A percentile compares a stretch with the other conserved stretches of the same genome.
Conservation (phyloP, 2,797 vertebrate genomes). For the Lates japonicus region DNA sequence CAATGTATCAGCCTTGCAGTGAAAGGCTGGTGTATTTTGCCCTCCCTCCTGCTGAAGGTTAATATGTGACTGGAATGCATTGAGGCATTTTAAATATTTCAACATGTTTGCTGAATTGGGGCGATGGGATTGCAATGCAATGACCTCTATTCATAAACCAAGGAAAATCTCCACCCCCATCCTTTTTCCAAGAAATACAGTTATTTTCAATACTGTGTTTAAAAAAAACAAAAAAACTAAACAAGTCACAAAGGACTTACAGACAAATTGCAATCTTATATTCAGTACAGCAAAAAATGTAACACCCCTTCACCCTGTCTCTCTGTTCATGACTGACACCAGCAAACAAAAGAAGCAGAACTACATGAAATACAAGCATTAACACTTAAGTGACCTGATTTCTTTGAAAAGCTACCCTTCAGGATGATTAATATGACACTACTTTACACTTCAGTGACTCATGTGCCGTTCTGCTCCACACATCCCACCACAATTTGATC, state of each 20-base stretch:
- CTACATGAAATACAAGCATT: slow-evolving; percentile 33
- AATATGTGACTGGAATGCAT: slow-evolving; percentile 52
- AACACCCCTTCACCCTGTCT: background rate
- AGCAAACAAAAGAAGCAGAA: slow-evolving; percentile 26
- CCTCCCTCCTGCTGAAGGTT: slow-evolving; percentile 32
- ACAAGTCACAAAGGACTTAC: background rate
- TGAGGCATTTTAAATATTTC: slow-evolving; percentile 59
- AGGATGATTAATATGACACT: slow-evolving; percentile 59
- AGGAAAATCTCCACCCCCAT: slow-evolving; percentile 9
- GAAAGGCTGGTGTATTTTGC: slow-evolving; percentile 13
- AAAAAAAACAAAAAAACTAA: background rate
- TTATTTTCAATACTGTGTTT: background rate
- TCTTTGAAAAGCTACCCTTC: slow-evolving; percentile 48
- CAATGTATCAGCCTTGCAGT: background rate
- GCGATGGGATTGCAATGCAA: slow-evolving; percentile 5
- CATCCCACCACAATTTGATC: slow-evolving; percentile 12
- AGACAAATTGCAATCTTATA: background rate
- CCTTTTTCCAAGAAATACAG: background rate
- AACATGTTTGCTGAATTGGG: slow-evolving; percentile 47
- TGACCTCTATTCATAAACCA: slow-evolving; percentile 38
- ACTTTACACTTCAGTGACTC: slow-evolving; percentile 27
- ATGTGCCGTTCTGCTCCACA: slow-evolving; percentile 17
- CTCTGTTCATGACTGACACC: slow-evolving; percentile 15
- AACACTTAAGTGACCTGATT: slow-evolving; percentile 46
- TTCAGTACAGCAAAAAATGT: slow-evolving; percentile 5